phyloP scores from a whole-genome alignment of 1,140 invertebrate species.

The Plectrocnemia conspersa region DNA sequence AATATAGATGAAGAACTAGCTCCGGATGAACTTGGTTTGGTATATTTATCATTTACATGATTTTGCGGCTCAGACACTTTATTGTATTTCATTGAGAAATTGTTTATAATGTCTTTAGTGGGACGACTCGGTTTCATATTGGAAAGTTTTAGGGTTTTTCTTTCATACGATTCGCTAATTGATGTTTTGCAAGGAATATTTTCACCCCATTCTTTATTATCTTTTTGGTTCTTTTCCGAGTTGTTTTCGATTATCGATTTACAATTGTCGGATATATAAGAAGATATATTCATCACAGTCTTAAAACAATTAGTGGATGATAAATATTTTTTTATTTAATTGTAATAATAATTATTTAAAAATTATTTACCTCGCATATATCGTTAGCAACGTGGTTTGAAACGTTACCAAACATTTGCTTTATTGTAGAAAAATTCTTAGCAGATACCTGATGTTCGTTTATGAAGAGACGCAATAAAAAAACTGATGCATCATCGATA shows the following conservation, averaged over 20 bases:
- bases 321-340: slow-evolving; percentile 12
- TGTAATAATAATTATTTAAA: background rate
- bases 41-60: slow-evolving; percentile 9
- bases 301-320: slow-evolving; percentile 36
- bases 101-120: slow-evolving; percentile 42
- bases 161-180: slow-evolving; percentile 39
- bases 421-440: slow-evolving; percentile 51
- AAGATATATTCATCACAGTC: slow-evolving; percentile 47
- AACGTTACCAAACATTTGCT: slow-evolving; percentile 54
- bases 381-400: slow-evolving; percentile 47
- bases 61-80: slow-evolving; percentile 16
- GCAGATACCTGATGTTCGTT: slow-evolving; percentile 55
- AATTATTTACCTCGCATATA: slow-evolving; percentile 50
- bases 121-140: slow-evolving; percentile 47
- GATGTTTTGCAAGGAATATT: slow-evolving; percentile 43
- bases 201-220: slow-evolving; percentile 46
- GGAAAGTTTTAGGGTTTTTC: slow-evolving; percentile 38
- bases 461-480: slow-evolving; percentile 58
- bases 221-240: slow-evolving; percentile 41
- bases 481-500: slow-evolving; percentile 59
- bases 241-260: slow-evolving; percentile 46
- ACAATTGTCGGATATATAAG: slow-evolving; percentile 44
- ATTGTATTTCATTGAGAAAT: slow-evolving; percentile 51
- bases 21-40: background rate
- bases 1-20: too few relatives aligned